Evolutionary conservation across 2,113 vertebrate genomes (phyloP), one percentile per base, ranked within the genome.

Genomic region (Strix uralensis): DNA sequence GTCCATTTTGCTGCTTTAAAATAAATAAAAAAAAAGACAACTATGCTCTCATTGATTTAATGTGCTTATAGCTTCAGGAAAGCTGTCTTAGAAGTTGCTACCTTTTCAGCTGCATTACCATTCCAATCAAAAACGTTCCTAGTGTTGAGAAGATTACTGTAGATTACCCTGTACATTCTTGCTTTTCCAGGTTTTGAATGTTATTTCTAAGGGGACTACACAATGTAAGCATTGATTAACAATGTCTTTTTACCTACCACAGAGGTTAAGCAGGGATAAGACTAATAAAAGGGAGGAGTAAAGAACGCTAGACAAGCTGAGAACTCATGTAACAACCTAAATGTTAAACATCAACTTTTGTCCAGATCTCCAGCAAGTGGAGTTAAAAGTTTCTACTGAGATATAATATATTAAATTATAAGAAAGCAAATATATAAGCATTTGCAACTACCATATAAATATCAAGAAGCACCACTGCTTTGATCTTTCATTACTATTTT

Each of bases 191-290:
- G 81, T 94, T 94, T 91, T 94, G 84, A 97, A 97, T 97, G 94
- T 82, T 96, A 55, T 90, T 96, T 98, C 95, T 95, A 94, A 98
- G 94, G 96, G 83, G 42, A 21, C 57, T 95, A 94, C 91, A 95
- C 87, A 94, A 96, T 92, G 80, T 91, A 97, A 94, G 93, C 95
- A 95, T 86, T 95, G 94, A 97, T 98, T 98, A 98, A 96, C 88
- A 92, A 84, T 86, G 71, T 97, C 93, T 95, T 96, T 96, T 98
- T 96, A 97, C 97, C 97, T 98, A 97, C 95, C 86, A 81, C 94
- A 97, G 91, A 97, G 96, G 77, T 93, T 97, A 97, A 97, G 84
- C 71, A 90, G 51, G 70, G 72, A 91, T 97, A 97, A 96, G 71
- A 70, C 72, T 96, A 95, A 87, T 92, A 88, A 86, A 86, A 91